Evolutionary conservation across 2,113 vertebrate genomes (phyloP).

Genomic region (Poeciliopsis occidentalis): DNA sequence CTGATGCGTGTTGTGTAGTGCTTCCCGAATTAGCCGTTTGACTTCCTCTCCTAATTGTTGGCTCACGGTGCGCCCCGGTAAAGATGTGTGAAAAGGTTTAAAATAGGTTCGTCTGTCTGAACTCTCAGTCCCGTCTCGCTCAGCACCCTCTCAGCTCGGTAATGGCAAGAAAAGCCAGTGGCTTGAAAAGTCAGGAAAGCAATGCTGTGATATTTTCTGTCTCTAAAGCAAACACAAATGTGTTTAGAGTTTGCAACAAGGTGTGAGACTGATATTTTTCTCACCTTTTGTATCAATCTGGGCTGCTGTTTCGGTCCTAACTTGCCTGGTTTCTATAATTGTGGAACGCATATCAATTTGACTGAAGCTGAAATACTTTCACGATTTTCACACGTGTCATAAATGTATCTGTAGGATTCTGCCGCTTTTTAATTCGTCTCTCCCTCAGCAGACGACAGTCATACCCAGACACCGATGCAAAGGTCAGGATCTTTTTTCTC

Average conservation of each 20-base stretch:
- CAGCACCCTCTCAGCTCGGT: background rate
- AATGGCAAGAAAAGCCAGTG: background rate
- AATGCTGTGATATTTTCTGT: background rate
- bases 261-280: background rate
- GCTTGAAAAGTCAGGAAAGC: background rate
- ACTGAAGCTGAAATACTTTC: background rate
- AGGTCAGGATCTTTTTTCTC: conserved; percentile 51
- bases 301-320: too few relatives aligned
- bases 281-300: background rate
- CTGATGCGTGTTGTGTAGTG: too few relatives aligned
- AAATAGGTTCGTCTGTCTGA: background rate
- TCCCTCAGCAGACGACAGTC: conserved; percentile 19
- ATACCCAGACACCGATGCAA: conserved; percentile 52
- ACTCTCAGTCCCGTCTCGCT: background rate
- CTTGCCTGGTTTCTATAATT: background rate
- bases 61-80: background rate
- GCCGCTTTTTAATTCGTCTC: conserved; percentile 12
- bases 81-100: background rate
- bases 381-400: background rate
- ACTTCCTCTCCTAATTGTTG: background rate
- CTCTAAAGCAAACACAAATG: background rate
- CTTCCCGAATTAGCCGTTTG: too few relatives aligned
- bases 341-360: background rate
- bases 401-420: background rate
- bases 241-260: background rate